These are phyloP conservation scores for Dromiciops gliroides DNA, from an alignment of 2,113 vertebrate genomes.

Conservation along the genomic window DNA sequence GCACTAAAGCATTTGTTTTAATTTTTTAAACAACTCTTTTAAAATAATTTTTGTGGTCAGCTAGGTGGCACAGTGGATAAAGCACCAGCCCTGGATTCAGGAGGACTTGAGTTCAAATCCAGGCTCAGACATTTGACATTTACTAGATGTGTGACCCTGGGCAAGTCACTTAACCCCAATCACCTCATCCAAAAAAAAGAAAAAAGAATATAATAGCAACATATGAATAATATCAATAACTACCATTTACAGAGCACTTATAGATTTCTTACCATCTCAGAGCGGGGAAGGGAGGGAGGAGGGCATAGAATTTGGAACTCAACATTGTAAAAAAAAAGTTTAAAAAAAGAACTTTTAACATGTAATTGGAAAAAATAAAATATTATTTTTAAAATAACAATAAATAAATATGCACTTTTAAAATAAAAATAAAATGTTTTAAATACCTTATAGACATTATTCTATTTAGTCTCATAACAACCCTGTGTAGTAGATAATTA, in stretches of 20 bases:
- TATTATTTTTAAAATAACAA: too few relatives aligned
- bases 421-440: not conserved
- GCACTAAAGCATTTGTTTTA: not conserved
- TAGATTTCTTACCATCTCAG: not conserved
- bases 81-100: too few relatives aligned
- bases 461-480: not conserved
- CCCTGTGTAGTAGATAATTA: not conserved
- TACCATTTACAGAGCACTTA: not conserved
- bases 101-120: too few relatives aligned
- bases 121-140: too few relatives aligned
- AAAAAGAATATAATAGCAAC: too few relatives aligned
- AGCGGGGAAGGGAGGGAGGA: not conserved
- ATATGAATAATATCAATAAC: not conserved
- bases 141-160: too few relatives aligned
- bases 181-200: too few relatives aligned
- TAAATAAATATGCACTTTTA: too few relatives aligned
- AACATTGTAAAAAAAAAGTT: not conserved
- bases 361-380: not conserved
- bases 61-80: too few relatives aligned
- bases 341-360: not conserved
- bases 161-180: too few relatives aligned
- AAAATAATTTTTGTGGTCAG: too few relatives aligned
- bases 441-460: not conserved
- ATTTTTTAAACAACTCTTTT: not conserved
- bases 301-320: not conserved